Evolutionary conservation across 2,888 invertebrate genomes (phyloP).

Genomic region (Ashinkailepas kermadecensis): DNA sequence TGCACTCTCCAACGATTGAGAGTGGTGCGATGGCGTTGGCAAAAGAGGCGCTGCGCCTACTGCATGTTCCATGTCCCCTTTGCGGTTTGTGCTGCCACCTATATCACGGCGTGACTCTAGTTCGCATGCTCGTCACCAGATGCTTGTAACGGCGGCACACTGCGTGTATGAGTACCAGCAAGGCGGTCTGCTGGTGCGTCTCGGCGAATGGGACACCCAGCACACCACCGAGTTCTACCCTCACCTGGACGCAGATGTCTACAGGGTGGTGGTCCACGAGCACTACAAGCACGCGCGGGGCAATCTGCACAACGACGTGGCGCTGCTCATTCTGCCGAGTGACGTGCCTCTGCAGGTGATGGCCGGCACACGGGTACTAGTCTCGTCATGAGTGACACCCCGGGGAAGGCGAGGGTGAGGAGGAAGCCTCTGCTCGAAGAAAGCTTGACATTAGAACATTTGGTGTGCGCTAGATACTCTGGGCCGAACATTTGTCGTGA

Average conservation of each 20-base stretch:
- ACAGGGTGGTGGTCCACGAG: not conserved
- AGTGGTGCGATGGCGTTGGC: too few relatives aligned
- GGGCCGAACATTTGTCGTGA: too few relatives aligned
- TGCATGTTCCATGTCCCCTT: too few relatives aligned
- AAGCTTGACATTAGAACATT: too few relatives aligned
- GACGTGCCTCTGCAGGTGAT: constrained; percentile 40
- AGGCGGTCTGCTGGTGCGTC: not conserved
- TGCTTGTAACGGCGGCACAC: not conserved
- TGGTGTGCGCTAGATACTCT: too few relatives aligned
- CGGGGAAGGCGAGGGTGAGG: too few relatives aligned
- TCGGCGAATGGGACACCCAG: not conserved
- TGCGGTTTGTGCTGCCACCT: too few relatives aligned
- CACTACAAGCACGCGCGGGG: not conserved
- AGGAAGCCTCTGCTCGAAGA: too few relatives aligned
- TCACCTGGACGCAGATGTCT: not conserved
- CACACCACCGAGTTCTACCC: constrained; percentile 1
- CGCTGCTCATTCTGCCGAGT: not conserved
- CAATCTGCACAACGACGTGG: not conserved
- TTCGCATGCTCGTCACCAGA: not conserved
- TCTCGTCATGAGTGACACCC: too few relatives aligned
- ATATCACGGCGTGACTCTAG: too few relatives aligned
- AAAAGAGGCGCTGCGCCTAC: too few relatives aligned
- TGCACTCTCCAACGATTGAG: too few relatives aligned
- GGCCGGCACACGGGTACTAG: constrained; percentile 51
- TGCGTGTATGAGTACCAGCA: constrained; percentile 37